phyloP scores from a whole-genome alignment of 2,113 vertebrate species.

The Harpagus bidentatus region DNA sequence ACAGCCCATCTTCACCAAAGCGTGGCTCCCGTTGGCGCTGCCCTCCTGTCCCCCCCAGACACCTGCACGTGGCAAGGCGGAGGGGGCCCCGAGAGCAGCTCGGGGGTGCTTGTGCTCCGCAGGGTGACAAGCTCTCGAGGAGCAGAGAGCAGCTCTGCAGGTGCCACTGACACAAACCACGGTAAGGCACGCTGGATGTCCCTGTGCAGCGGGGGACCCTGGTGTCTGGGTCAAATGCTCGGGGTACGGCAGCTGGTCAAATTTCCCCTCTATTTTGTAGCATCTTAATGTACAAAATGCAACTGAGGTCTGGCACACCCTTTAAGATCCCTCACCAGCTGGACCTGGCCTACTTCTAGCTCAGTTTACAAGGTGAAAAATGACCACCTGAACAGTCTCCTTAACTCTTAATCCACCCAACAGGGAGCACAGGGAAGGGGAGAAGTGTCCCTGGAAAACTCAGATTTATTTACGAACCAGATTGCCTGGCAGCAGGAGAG shows the following conservation, averaged over 20 bases:
- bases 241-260: rapidly evolving
- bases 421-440: background rate
- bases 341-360: background rate
- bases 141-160: background rate
- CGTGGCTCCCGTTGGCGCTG: background rate
- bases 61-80: background rate
- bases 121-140: background rate
- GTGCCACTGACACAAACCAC: background rate
- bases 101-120: background rate
- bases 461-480: background rate
- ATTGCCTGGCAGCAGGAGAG: constrained; percentile 23
- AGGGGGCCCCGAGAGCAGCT: background rate
- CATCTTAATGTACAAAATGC: rapidly evolving
- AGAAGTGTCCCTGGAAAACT: background rate
- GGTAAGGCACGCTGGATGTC: background rate
- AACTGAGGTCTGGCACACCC: background rate
- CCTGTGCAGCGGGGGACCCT: rapidly evolving
- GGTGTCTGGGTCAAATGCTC: background rate
- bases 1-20: background rate
- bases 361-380: background rate
- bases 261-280: background rate
- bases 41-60: background rate
- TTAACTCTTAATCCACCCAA: background rate
- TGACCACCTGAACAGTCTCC: background rate
- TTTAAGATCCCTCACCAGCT: background rate